phyloP scores from a whole-genome alignment of 2,888 invertebrate genomes.

The Thera obeliscata region DNA sequence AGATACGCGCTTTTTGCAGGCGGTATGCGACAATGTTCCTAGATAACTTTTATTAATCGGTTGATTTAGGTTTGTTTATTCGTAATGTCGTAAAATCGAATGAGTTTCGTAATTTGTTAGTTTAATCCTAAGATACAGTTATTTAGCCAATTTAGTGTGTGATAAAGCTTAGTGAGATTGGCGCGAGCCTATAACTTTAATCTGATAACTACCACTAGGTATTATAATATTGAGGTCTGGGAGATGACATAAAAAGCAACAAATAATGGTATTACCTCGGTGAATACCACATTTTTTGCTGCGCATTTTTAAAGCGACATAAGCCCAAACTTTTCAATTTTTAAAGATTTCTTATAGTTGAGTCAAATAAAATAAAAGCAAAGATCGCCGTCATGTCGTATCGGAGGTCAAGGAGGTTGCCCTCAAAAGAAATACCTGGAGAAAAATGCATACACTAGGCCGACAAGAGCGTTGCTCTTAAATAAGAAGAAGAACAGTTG shows the following conservation, averaged over 20 bases:
- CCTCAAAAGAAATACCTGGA: too few species aligned
- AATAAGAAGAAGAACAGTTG: too few species aligned
- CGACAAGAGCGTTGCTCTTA: too few species aligned
- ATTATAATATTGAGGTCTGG: slow-evolving; percentile 11
- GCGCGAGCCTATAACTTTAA: slow-evolving; percentile 25
- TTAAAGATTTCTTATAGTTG: too few species aligned
- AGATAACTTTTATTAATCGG: slow-evolving; percentile 29
- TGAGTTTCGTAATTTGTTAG: slow-evolving; percentile 27
- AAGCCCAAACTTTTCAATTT: too few species aligned
- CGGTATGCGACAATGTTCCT: slow-evolving; percentile 32
- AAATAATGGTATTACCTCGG: background rate
- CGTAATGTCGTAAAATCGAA: slow-evolving; percentile 24
- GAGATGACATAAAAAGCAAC: background rate
- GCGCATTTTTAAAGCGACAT: too few species aligned
- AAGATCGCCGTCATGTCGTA: too few species aligned
- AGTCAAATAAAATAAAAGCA: too few species aligned
- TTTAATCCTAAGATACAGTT: slow-evolving; percentile 26
- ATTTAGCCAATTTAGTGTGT: slow-evolving; percentile 26
- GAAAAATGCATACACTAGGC: too few species aligned
- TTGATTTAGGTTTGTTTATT: slow-evolving; percentile 28
- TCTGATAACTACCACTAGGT: slow-evolving; percentile 8
- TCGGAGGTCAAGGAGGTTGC: too few species aligned
- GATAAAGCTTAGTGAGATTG: slow-evolving; percentile 32
- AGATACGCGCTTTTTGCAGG: slow-evolving; percentile 28
- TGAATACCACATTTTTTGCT: background rate